These are phyloP conservation scores for Chalcis sispes DNA, from an alignment of 2,888 invertebrate species.

Conservation along the genomic window DNA sequence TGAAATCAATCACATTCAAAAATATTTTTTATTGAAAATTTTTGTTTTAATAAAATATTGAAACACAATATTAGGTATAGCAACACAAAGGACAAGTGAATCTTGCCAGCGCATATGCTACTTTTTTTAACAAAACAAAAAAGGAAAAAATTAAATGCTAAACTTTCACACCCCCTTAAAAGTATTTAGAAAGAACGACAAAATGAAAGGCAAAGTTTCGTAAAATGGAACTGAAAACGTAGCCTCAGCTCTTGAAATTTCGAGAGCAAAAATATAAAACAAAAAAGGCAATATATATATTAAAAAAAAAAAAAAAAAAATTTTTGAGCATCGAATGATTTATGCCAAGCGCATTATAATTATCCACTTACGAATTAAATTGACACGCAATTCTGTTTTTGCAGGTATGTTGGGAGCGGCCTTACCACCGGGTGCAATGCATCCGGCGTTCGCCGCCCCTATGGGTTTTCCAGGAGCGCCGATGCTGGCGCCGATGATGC, in stretches of 20 bases:
- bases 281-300: not conserved
- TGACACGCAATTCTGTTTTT: slow-evolving; percentile 62
- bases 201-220: not conserved
- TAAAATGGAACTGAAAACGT: not conserved
- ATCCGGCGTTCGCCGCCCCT: slow-evolving; percentile 78
- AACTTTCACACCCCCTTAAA: slow-evolving; percentile 52
- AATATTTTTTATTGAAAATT: too few species aligned
- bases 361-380: not conserved
- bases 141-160: slow-evolving; percentile 17
- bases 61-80: slow-evolving; percentile 31
- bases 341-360: slow-evolving; percentile 2
- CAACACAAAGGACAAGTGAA: slow-evolving; percentile 29
- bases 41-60: not conserved
- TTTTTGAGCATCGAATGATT: not conserved
- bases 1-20: not conserved
- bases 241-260: not conserved
- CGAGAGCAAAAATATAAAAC: too few species aligned
- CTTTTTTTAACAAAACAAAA: too few species aligned
- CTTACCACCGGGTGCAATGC: slow-evolving; percentile 77
- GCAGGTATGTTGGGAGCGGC: slow-evolving; percentile 75
- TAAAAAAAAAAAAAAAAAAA: slow-evolving; percentile 13
- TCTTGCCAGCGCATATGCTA: not conserved
- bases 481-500: slow-evolving; percentile 83
- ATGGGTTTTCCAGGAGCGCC: slow-evolving; percentile 78
- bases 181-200: not conserved